Percentiles rank a stretch among this genome's conserved stretches.
These are phyloP conservation scores for Tenthredo notha DNA, from an alignment of 2,888 invertebrate genomes.

Conservation along the genomic window DNA sequence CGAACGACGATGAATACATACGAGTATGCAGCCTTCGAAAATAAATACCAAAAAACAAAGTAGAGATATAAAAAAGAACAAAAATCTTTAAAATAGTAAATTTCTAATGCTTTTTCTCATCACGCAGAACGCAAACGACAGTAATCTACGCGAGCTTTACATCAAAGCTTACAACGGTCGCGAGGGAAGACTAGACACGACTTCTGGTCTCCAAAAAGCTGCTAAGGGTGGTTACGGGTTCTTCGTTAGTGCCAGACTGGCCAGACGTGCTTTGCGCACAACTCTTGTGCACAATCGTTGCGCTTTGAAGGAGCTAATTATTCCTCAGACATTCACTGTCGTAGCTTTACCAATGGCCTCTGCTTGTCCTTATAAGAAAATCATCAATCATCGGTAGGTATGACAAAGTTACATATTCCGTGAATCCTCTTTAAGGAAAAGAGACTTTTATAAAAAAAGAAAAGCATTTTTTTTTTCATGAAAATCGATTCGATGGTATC, in stretches of 20 bases:
- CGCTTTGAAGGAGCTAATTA: constrained; percentile 81
- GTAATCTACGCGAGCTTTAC: constrained; percentile 81
- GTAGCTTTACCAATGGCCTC: constrained; percentile 82
- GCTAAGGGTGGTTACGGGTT: constrained; percentile 82
- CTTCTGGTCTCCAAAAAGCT: constrained; percentile 80
- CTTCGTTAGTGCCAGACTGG: constrained; percentile 83
- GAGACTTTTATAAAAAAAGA: too few relatives aligned
- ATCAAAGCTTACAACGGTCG: constrained; percentile 74
- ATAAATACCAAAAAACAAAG: not conserved
- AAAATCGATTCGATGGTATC: not conserved
- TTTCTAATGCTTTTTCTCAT: constrained; percentile 24
- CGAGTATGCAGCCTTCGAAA: constrained; percentile 78
- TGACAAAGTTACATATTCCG: not conserved
- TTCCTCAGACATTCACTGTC: constrained; percentile 81
- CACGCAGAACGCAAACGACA: constrained; percentile 80
- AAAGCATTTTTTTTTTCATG: not conserved
- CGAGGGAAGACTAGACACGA: constrained; percentile 70
- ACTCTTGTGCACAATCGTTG: constrained; percentile 78
- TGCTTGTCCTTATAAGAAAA: constrained; percentile 81
- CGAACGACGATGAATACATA: constrained; percentile 83
- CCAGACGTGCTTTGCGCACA: constrained; percentile 79
- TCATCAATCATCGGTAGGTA: constrained; percentile 79
- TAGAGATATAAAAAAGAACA: not conserved
- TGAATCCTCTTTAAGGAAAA: not conserved
- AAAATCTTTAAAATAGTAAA: not conserved